Evolutionary conservation across 2,797 vertebrate species (phyloP).

Genomic region (Melanotaenia trifasciata): DNA sequence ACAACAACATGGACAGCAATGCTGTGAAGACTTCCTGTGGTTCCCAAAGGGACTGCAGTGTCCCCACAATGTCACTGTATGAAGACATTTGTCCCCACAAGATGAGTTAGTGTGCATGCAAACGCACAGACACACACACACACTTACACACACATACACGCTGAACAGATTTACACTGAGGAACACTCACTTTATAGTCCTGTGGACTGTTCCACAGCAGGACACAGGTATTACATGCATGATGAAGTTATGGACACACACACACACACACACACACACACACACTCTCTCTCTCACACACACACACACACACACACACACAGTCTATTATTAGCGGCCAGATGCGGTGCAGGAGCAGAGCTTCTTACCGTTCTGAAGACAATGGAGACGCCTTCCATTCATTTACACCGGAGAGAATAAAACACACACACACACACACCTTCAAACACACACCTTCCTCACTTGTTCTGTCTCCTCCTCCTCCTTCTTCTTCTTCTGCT

Average conservation of each 20-base stretch:
- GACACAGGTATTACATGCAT: constrained; percentile 15
- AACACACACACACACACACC: constrained; percentile 47
- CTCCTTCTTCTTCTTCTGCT: constrained; percentile 29
- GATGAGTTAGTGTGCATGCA: neutral
- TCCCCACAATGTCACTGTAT: neutral
- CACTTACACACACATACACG: neutral
- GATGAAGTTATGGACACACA: no score
- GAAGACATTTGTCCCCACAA: neutral
- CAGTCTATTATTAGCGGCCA: constrained; percentile 20
- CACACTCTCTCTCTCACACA: no score
- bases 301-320: constrained; percentile 13
- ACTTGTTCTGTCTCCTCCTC: constrained; percentile 42
- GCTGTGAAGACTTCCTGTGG: neutral
- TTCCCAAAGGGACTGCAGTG: neutral
- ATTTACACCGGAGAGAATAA: constrained; percentile 51
- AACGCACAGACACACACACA: constrained; percentile 11
- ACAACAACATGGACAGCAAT: neutral
- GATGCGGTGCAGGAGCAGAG: constrained; percentile 30
- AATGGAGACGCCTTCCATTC: constrained; percentile 59
- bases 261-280: neutral
- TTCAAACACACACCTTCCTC: constrained; percentile 30
- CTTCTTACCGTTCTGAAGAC: constrained; percentile 71
- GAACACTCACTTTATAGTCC: neutral
- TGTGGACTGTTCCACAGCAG: neutral
- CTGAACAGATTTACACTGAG: neutral